Evolutionary conservation across 2,797 vertebrate genomes (phyloP).

Genomic region (Peromyscus aztecus): DNA sequence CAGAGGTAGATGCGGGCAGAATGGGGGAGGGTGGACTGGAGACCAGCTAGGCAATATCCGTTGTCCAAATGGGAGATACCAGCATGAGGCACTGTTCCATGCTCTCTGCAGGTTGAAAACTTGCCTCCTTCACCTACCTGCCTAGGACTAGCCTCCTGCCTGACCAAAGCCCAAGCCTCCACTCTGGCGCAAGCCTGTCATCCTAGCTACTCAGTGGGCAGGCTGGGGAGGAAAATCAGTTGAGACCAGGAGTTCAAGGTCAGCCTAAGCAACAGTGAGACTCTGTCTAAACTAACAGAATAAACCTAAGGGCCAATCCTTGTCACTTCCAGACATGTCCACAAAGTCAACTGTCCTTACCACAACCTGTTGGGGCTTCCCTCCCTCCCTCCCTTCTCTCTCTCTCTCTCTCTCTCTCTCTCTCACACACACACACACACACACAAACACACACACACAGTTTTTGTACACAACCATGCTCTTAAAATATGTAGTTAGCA

Average conservation of each 20-base stretch:
- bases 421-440: no score
- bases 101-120: background rate
- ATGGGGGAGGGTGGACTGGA: background rate
- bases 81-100: background rate
- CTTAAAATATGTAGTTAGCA: background rate
- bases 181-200: background rate
- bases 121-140: background rate
- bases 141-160: background rate
- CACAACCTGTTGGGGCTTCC: background rate
- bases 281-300: background rate
- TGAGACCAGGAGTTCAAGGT: background rate
- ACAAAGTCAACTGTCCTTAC: background rate
- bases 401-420: accelerated
- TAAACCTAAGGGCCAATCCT: background rate
- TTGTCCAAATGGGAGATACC: background rate
- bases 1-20: background rate
- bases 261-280: background rate
- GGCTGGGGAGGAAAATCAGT: background rate
- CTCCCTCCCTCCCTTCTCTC: accelerated
- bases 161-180: background rate
- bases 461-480: background rate
- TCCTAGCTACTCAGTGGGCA: background rate
- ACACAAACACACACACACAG: no score
- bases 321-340: background rate
- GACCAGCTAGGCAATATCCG: background rate